Evolutionary conservation across 2,113 vertebrate species (phyloP), one percentile per base, ranked within the genome.

Genomic region (Siniperca knerii): DNA sequence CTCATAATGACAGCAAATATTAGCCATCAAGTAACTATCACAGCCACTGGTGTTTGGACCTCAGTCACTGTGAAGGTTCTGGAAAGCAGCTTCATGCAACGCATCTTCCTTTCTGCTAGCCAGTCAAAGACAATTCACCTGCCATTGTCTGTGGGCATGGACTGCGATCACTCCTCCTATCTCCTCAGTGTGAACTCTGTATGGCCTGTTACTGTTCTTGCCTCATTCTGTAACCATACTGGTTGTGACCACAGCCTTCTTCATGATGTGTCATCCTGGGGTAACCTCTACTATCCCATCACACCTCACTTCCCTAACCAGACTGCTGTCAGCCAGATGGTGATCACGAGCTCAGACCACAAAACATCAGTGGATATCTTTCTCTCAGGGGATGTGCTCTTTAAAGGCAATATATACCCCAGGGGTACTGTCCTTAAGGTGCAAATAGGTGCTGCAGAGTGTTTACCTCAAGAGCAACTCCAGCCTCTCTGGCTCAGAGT

Each of bases 231-330:
- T 33, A 79, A 54, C 25, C 65, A 20, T 12, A 44, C 54, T 25
- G 83, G 66, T 48, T 90, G 82, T 79, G 86, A 87, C 57, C 78
- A 84, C 44, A 84, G 71, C 72, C 72, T 84, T 8, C 84, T 87
- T 66, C n/a, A 48, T 79, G 78, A 83, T 35, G 79, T 90, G 66
- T 83, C 66, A 4, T 79, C 83, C 67, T 85, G 79, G 79, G 89
- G 83, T 8, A 82, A 71, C 65, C 60, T 15, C 75, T 78, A 84
- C 75, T 88, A 78, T 73, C 61, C 71, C 8, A 33, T 87, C 44
- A 83, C 77, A 42, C 78, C 77, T 75, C 33, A 78, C 69, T 77
- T 90, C 64, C 50, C 50, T 33, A 64, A 67, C 33, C 73, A 88
- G 16, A 78, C 61, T 48, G 48, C 70, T 64, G 55, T 90, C 55